phyloP scores from a whole-genome alignment of 2,113 vertebrate species.

The Phalacrocorax brasilianus region DNA sequence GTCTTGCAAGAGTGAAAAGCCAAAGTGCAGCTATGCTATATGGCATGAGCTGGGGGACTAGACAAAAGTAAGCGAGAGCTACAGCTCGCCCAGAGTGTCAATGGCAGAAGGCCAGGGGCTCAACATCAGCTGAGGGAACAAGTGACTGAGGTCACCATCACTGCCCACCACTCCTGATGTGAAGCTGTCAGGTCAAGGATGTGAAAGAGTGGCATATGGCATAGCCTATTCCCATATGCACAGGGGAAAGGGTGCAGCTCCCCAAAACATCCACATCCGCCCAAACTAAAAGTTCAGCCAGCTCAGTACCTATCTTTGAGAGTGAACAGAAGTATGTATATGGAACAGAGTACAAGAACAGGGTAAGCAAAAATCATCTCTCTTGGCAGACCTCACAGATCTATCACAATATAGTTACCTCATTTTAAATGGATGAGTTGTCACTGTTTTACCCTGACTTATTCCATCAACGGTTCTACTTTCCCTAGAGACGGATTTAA shows the following conservation, averaged over 20 bases:
- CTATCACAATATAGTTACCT: not conserved
- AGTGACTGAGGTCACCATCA: not conserved
- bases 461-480: not conserved
- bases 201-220: not conserved
- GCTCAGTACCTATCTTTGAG: not conserved
- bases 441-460: not conserved
- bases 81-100: not conserved
- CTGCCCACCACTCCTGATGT: not conserved
- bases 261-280: accelerated
- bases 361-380: not conserved
- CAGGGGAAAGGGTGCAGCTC: not conserved
- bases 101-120: not conserved
- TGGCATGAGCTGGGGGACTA: not conserved
- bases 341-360: not conserved
- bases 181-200: not conserved
- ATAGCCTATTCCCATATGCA: not conserved
- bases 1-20: not conserved
- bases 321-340: not conserved
- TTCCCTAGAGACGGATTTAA: not conserved
- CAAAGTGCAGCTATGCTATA: not conserved
- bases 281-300: not conserved
- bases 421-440: not conserved
- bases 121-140: not conserved
- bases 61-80: not conserved
- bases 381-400: not conserved